A percentile compares a stretch with the other conserved stretches of the same genome.
These are phyloP conservation scores for Rhinoderma darwinii DNA, from an alignment of 2,113 vertebrate species.

Conservation along the genomic window DNA sequence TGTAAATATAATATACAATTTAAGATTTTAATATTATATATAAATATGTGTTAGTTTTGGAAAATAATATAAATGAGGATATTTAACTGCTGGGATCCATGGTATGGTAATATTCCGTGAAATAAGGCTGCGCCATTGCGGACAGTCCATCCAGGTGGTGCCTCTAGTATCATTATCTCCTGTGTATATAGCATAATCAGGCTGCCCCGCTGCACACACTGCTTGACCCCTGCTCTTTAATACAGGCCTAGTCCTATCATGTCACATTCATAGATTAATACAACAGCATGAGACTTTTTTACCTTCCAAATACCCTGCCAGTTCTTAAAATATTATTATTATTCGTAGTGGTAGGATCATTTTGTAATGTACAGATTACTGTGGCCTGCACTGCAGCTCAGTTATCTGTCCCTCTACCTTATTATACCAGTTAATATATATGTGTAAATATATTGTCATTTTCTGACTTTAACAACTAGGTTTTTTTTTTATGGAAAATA, in stretches of 20 bases:
- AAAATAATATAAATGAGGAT: neutral
- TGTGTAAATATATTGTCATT: neutral
- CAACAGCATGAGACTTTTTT: neutral
- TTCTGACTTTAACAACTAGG: neutral
- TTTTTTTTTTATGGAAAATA: too few relatives aligned
- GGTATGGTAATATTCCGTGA: neutral
- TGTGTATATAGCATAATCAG: constrained; percentile 11
- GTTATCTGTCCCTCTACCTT: neutral
- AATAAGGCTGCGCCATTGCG: neutral
- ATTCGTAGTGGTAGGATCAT: neutral
- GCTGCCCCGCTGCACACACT: neutral
- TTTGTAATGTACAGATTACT: neutral
- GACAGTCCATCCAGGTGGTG: neutral
- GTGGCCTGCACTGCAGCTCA: neutral
- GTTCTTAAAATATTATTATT: neutral
- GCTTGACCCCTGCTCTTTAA: neutral
- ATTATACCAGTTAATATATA: neutral
- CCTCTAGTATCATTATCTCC: neutral
- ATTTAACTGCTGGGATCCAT: neutral
- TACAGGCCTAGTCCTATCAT: neutral
- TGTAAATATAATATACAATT: too few relatives aligned
- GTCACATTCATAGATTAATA: constrained; percentile 18
- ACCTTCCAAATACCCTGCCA: neutral
- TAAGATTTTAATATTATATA: too few relatives aligned
- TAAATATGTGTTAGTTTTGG: neutral